Evolutionary conservation across 1,140 invertebrate genomes (phyloP).

Genomic region (Solen grandis): DNA sequence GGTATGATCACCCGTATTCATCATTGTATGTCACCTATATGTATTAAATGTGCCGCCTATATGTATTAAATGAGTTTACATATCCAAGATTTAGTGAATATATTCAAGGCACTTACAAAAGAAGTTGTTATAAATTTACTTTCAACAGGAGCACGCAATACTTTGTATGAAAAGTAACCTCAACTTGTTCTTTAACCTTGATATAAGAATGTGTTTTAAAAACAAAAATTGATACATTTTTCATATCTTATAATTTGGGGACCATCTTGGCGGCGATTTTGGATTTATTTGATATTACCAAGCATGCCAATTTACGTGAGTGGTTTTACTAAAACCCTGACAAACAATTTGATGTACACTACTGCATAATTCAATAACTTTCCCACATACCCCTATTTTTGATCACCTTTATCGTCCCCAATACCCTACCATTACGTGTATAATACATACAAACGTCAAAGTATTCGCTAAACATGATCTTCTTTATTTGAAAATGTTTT

Average conservation of each 20-base stretch:
- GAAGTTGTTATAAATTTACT: background rate
- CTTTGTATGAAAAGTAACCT: background rate
- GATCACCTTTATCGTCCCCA: no score
- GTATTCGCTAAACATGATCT: no score
- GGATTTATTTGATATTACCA: background rate
- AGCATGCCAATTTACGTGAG: background rate
- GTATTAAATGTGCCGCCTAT: no score
- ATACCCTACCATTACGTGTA: no score
- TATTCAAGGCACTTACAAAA: background rate
- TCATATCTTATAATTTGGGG: background rate
- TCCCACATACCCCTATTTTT: no score
- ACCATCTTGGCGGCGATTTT: conserved; percentile 22
- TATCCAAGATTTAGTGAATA: background rate
- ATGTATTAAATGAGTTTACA: no score
- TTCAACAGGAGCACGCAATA: background rate
- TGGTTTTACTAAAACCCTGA: no score
- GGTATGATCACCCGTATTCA: no score
- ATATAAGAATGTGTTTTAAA: background rate
- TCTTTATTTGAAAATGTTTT: no score
- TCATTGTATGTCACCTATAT: background rate
- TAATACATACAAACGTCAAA: no score
- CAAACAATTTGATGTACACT: no score
- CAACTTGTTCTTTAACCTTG: background rate
- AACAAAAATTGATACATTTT: background rate
- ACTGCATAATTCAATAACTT: no score